Evolutionary conservation across 2,797 vertebrate genomes (phyloP).

Genomic region (Notoglanidium macrostoma): DNA sequence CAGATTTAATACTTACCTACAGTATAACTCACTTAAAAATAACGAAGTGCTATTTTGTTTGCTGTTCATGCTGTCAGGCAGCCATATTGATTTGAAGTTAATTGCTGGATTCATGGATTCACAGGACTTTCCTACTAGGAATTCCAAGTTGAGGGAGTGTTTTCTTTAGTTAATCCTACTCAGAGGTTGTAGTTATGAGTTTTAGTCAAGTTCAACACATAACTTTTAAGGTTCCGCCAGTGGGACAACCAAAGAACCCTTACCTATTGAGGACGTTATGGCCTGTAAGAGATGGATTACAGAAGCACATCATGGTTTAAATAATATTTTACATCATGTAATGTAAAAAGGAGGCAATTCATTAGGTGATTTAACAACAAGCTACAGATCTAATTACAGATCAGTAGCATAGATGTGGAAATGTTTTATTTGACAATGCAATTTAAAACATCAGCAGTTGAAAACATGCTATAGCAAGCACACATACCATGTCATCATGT

Average conservation of each 20-base stretch:
- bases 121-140: neutral
- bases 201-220: neutral
- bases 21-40: neutral
- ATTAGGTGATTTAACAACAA: no score
- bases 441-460: no score
- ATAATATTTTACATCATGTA: neutral
- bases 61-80: neutral
- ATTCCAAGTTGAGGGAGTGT: neutral
- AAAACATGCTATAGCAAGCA: no score
- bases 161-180: neutral
- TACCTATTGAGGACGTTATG: neutral
- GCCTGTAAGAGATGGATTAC: neutral
- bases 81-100: neutral
- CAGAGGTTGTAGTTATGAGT: neutral
- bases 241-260: neutral
- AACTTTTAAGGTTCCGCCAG: neutral
- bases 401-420: no score
- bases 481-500: no score
- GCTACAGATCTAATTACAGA: no score
- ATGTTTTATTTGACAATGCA: no score
- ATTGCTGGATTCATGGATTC: neutral
- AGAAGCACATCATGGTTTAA: neutral
- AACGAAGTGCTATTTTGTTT: neutral
- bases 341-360: no score
- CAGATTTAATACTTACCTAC: neutral